phyloP scores from a whole-genome alignment of 2,797 vertebrate genomes.

The Centroberyx gerrardi region DNA sequence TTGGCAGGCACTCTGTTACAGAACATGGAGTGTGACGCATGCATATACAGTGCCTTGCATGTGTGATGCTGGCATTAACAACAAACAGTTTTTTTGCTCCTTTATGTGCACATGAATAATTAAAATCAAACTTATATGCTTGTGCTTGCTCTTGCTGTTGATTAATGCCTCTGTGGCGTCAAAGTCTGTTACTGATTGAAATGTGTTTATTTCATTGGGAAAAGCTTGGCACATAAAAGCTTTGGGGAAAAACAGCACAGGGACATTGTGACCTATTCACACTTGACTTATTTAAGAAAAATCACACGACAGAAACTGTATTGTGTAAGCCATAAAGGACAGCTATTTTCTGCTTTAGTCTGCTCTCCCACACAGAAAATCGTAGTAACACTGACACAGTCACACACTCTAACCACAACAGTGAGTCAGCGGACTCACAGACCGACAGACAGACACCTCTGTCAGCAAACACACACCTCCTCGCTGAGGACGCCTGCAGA shows the following conservation, averaged over 20 bases:
- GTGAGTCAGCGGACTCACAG: conserved; percentile 75
- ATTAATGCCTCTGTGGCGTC: conserved; percentile 31
- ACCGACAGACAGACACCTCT: conserved; percentile 58
- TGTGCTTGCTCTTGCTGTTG: conserved; percentile 27
- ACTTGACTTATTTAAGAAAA: not conserved
- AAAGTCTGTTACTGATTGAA: conserved; percentile 9
- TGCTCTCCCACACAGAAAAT: conserved; percentile 31
- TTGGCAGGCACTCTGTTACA: conserved; percentile 38
- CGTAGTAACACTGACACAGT: conserved; percentile 69
- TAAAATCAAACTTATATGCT: not conserved
- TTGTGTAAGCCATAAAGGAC: not conserved
- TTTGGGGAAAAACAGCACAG: conserved; percentile 11
- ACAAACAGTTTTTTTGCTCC: conserved; percentile 11
- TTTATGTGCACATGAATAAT: conserved; percentile 39
- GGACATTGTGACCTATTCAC: conserved; percentile 15
- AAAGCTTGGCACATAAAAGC: not conserved
- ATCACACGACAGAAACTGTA: not conserved
- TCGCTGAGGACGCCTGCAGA: conserved; percentile 38
- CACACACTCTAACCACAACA: conserved; percentile 69
- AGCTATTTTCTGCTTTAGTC: conserved; percentile 41
- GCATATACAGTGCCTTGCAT: conserved; percentile 14
- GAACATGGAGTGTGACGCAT: conserved; percentile 32
- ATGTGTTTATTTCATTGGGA: conserved; percentile 15
- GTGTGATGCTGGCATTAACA: conserved; percentile 28
- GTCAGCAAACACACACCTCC: conserved; percentile 66